Percentiles rank a stretch among this genome's conserved stretches.
Evolutionary conservation across 2,888 invertebrate genomes (phyloP).

Genomic region (Sarcophaga carnaria): DNA sequence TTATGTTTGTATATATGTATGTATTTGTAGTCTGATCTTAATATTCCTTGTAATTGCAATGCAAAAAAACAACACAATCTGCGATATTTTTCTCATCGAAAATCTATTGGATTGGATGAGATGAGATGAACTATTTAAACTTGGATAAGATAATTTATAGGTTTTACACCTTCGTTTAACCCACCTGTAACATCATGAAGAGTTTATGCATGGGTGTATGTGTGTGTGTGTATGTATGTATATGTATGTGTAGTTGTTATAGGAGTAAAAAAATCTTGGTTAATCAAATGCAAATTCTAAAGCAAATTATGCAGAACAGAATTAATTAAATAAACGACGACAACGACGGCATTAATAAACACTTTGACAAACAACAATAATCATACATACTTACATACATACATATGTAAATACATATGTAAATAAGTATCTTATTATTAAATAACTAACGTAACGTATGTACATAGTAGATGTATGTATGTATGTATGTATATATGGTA

Average conservation of each 20-base stretch:
- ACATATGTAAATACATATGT: background rate
- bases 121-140: background rate
- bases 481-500: background rate
- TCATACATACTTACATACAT: background rate
- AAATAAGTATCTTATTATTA: too few relatives aligned
- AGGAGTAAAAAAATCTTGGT: slow-evolving; percentile 40
- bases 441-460: too few relatives aligned
- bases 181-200: background rate
- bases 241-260: background rate
- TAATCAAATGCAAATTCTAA: slow-evolving; percentile 53
- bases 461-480: background rate
- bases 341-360: background rate
- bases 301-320: slow-evolving; percentile 50
- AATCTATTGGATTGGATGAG: background rate
- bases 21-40: too few relatives aligned
- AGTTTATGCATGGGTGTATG: background rate
- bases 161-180: background rate
- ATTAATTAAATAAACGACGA: slow-evolving; percentile 33
- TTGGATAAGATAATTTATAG: background rate
- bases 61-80: too few relatives aligned
- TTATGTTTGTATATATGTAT: too few relatives aligned
- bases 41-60: too few relatives aligned
- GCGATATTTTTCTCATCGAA: too few relatives aligned
- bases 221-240: background rate
- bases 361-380: background rate